Base-by-base conservation (phyloP, 2,113 vertebrate genomes). In the Camelus dromedarius region DNA sequence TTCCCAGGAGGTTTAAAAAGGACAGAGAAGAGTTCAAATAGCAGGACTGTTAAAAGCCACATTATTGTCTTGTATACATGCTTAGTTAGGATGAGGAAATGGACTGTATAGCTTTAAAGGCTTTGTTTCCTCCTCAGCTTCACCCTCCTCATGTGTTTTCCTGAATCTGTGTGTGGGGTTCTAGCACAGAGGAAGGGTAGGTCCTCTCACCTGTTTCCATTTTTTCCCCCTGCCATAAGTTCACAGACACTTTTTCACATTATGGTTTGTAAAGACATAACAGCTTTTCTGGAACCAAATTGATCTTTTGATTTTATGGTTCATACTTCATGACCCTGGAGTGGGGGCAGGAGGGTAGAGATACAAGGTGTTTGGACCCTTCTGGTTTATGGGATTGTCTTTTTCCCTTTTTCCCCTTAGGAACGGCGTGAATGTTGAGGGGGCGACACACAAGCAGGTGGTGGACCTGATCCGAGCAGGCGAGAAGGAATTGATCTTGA, bases 381-480 rank as follows among this genome's bases (percentile, higher is more conserved):
- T 92, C 91, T 95, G 30, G 67, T 97, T 98, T 6, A 98, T 12
- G 60, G 96, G 96, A 95, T 80, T 81, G 89, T 96, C 56, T 92
- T 96, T 97, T 96, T 88, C 87, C 24, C 50, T 81, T 89, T 85
- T 0, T 22, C 46, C 76, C 89, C 76, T 0, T 94, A 99, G 99
- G 89, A 99, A 99, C 8, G 99, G 99, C 5, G 99, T 99, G 98
- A 99, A 99, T 5, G 99, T 99, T 19, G 99, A 99, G 75, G 99
- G 99, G 11, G 99, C 99, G 7, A 99, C 99, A 0, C 99, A 99
- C 98, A 99, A 99, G 98, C 99, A 99, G 96, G 99, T 99, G 98
- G 99, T 99, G 98, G 99, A 99, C 93, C 99, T 99, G 98, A 99
- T 99, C 98, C 99, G 99, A 0, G 99, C 99, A 0, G 99, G 99